These are phyloP conservation scores for Apogon hyalosoma DNA, from an alignment of 2,797 vertebrate genomes.

Conservation along the genomic window DNA sequence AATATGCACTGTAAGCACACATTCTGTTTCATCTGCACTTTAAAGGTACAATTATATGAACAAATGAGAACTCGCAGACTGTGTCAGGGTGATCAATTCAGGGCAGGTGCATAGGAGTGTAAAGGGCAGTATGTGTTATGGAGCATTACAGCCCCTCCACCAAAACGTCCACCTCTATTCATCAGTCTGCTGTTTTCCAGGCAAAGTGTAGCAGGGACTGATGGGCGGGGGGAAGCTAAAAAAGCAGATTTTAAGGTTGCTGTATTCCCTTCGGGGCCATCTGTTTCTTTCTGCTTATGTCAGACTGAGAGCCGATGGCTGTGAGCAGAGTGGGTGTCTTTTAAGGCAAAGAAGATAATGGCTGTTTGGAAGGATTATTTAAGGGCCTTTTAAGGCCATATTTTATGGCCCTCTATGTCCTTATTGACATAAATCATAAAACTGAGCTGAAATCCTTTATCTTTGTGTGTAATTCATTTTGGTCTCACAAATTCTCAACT, in stretches of 20 bases:
- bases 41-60: background rate
- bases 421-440: background rate
- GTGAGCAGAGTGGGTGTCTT: constrained; percentile 20
- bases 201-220: background rate
- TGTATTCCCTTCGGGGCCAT: constrained; percentile 29
- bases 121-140: constrained; percentile 19
- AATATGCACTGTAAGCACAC: too few relatives aligned
- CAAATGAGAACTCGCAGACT: background rate
- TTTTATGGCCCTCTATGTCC: constrained; percentile 21
- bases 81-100: constrained; percentile 26
- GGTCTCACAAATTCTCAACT: background rate
- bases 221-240: constrained; percentile 12
- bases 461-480: background rate
- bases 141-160: constrained; percentile 14
- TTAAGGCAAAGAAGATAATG: constrained; percentile 37
- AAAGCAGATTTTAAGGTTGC: constrained; percentile 29
- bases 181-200: too few relatives aligned
- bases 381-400: constrained; percentile 33
- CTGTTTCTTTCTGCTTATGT: constrained; percentile 25
- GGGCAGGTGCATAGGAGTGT: constrained; percentile 38
- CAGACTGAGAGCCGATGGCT: constrained; percentile 19
- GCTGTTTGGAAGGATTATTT: constrained; percentile 31
- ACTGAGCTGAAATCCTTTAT: background rate
- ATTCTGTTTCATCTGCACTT: background rate
- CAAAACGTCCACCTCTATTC: too few relatives aligned